Conservation (phyloP, 2,888 invertebrate species). For the Drosophila imparisetae region DNA sequence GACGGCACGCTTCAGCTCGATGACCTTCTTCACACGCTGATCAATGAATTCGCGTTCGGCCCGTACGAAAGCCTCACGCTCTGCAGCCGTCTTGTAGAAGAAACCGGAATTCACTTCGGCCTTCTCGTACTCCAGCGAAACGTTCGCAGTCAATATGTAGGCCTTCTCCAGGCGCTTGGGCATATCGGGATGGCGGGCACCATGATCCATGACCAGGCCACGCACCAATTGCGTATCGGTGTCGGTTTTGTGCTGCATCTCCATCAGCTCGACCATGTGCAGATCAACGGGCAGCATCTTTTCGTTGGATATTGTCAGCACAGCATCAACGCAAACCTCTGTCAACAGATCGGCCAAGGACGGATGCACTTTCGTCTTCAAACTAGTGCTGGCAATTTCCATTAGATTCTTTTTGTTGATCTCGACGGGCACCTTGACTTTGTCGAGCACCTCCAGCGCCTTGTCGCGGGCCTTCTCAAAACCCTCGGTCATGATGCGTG, state of each 20-base stretch:
- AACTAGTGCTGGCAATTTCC: constrained; percentile 95
- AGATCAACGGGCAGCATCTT: constrained; percentile 89
- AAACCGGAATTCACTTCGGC: constrained; percentile 98
- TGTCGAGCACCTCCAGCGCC: constrained; percentile 94
- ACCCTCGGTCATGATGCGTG: constrained; percentile 97
- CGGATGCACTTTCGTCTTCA: constrained; percentile 95
- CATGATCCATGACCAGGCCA: constrained; percentile 98
- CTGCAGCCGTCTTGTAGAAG: constrained; percentile 99
- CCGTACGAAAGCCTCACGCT: constrained; percentile 96
- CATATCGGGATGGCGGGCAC: constrained; percentile 99
- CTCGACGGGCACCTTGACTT: constrained; percentile 92
- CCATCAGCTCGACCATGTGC: constrained; percentile 99
- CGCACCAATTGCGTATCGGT: constrained; percentile 92
- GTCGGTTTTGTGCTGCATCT: constrained; percentile 97
- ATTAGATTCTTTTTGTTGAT: constrained; percentile 89
- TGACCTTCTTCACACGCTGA: constrained; percentile 94
- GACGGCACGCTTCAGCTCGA: constrained; percentile 96
- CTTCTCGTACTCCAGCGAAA: constrained; percentile 99
- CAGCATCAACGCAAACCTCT: constrained; percentile 95
- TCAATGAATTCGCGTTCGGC: constrained; percentile 99
- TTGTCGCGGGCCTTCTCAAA: constrained; percentile 95
- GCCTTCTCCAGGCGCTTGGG: constrained; percentile 96
- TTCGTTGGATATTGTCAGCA: constrained; percentile 90
- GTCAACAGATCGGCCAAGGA: constrained; percentile 95
- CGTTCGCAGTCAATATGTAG: constrained; percentile 98